Conservation (phyloP, 2,113 vertebrate species). For the Pollachius pollachius region DNA sequence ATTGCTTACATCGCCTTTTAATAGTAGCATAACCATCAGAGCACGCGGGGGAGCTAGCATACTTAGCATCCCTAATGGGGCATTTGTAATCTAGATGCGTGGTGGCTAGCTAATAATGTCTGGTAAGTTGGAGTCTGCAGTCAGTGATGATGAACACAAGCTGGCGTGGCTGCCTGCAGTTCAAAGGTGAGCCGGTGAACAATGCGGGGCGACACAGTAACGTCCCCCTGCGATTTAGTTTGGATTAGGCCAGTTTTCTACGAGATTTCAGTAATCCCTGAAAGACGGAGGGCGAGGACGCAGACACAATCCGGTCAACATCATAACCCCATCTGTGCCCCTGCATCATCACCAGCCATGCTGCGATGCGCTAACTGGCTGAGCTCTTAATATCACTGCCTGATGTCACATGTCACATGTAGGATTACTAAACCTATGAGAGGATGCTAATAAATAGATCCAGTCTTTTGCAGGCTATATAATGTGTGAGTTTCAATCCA, state of each 20-base stretch:
- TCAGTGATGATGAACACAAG: slow-evolving; percentile 38
- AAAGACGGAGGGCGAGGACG: slow-evolving; percentile 34
- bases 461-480: no score
- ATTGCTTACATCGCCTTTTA: no score
- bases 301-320: slow-evolving; percentile 51
- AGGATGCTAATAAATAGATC: no score
- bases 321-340: slow-evolving; percentile 41
- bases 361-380: neutral
- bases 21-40: no score
- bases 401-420: neutral
- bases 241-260: slow-evolving; percentile 62
- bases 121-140: slow-evolving; percentile 32
- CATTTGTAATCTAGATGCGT: slow-evolving; percentile 27
- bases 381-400: slow-evolving; percentile 1
- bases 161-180: slow-evolving; percentile 30
- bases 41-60: no score
- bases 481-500: no score
- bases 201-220: slow-evolving; percentile 21
- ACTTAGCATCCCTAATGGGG: neutral
- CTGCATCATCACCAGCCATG: slow-evolving; percentile 16
- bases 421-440: no score
- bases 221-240: slow-evolving; percentile 45
- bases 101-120: slow-evolving; percentile 26
- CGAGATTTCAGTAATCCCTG: slow-evolving; percentile 54
- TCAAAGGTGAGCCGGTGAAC: slow-evolving; percentile 33